Conservation (phyloP, 2,888 invertebrate genomes). For the Aphodius sticticus region DNA sequence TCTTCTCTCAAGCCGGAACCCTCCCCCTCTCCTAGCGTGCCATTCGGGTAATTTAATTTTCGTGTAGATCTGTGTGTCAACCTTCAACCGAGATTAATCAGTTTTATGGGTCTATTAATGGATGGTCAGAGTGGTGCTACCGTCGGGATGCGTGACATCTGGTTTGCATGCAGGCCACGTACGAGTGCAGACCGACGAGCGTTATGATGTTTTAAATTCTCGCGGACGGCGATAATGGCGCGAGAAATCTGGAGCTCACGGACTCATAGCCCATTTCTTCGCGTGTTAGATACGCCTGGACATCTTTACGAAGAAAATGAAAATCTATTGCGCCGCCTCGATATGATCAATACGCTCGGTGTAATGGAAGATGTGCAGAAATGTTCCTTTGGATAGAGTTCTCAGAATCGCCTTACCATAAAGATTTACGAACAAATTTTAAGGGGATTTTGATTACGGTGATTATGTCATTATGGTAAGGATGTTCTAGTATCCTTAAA, state of each 20-base stretch:
- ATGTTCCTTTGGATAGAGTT: not conserved
- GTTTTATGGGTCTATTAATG: constrained; percentile 56
- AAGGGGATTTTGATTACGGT: no score
- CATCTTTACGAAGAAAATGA: constrained; percentile 4
- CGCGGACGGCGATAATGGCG: constrained; percentile 30
- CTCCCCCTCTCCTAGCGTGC: not conserved
- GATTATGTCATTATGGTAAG: no score
- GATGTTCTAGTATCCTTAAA: no score
- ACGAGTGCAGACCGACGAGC: constrained; percentile 37
- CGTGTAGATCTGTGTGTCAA: constrained; percentile 43
- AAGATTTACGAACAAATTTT: no score
- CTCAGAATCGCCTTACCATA: no score
- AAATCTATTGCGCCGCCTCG: not conserved
- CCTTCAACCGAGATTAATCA: constrained; percentile 48
- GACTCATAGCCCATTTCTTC: constrained; percentile 4
- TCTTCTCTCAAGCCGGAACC: constrained; percentile 5
- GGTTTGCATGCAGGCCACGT: constrained; percentile 45
- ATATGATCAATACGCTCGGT: not conserved
- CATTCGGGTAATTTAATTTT: constrained; percentile 49
- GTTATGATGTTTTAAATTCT: constrained; percentile 47
- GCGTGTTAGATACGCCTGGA: not conserved
- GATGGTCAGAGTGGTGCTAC: constrained; percentile 43
- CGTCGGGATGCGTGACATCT: constrained; percentile 50
- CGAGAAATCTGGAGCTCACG: constrained; percentile 14
- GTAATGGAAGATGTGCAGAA: not conserved